phyloP scores from a whole-genome alignment of 2,797 vertebrate species.

The Poeciliopsis paucimaculata region DNA sequence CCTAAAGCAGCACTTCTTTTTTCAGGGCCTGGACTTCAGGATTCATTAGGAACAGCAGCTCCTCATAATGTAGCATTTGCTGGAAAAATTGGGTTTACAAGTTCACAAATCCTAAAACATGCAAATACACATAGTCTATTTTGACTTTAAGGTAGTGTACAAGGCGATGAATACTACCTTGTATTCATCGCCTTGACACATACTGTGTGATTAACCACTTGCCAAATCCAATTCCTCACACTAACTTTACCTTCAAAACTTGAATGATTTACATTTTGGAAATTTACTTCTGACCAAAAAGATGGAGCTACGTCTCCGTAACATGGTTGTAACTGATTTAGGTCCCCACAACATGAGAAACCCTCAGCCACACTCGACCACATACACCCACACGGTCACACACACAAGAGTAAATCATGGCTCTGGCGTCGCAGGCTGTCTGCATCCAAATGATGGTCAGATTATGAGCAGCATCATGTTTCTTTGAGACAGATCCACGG shows the following conservation, averaged over 20 bases:
- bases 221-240: neutral
- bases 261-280: conserved; percentile 9
- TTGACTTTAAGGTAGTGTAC: neutral
- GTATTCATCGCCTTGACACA: neutral
- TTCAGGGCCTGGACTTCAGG: neutral
- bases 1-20: neutral
- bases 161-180: neutral
- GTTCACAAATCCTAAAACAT: conserved; percentile 68
- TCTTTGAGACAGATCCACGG: conserved; percentile 69
- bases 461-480: conserved; percentile 72
- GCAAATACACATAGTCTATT: conserved; percentile 30
- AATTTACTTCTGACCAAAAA: conserved; percentile 6
- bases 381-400: conserved; percentile 54
- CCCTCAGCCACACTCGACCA: conserved; percentile 13
- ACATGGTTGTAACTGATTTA: conserved; percentile 11
- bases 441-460: conserved; percentile 70
- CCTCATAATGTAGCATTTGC: neutral
- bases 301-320: neutral
- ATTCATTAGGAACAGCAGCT: neutral
- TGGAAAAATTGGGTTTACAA: conserved; percentile 14
- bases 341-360: conserved; percentile 18
- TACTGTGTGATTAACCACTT: neutral
- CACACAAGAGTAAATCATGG: conserved; percentile 69
- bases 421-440: conserved; percentile 73
- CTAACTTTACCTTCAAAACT: neutral